A percentile compares a stretch with the other conserved stretches of the same genome.
Conservation (phyloP, 2,113 vertebrate species). For the Salvelinus sp. region DNA sequence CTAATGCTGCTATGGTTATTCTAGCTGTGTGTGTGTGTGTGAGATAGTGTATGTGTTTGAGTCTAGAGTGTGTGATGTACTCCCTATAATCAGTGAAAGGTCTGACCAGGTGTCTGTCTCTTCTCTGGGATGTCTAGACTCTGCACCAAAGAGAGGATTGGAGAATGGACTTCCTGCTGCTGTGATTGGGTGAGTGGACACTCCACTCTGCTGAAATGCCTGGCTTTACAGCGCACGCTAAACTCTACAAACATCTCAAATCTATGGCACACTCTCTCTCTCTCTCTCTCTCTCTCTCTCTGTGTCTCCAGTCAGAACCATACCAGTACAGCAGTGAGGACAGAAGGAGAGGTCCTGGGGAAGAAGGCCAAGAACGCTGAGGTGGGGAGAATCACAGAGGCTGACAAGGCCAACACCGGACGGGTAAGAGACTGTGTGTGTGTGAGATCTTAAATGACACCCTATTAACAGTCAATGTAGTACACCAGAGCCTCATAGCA, state of each 20-base stretch:
- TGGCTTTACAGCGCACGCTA: background rate
- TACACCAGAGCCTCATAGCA: no score
- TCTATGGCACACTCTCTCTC: no score
- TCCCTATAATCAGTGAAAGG: background rate
- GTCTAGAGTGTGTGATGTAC: no score
- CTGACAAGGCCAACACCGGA: slow-evolving; percentile 90
- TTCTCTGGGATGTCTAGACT: background rate
- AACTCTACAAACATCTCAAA: no score
- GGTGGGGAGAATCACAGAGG: slow-evolving; percentile 83
- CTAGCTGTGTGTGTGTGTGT: no score
- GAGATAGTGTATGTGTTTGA: no score
- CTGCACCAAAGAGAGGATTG: slow-evolving; percentile 62
- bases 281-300: no score
- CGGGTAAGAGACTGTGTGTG: slow-evolving; percentile 65
- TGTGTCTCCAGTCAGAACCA: no score
- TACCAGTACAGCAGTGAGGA: slow-evolving; percentile 4
- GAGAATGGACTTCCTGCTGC: slow-evolving; percentile 78
- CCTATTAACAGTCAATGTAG: no score
- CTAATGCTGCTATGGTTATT: no score
- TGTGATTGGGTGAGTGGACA: slow-evolving; percentile 54
- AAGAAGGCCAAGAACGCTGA: slow-evolving; percentile 64
- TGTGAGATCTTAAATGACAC: background rate
- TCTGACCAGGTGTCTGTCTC: background rate
- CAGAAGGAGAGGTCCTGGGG: slow-evolving; percentile 1
- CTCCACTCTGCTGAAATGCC: background rate